A percentile compares a stretch with the other conserved stretches of the same genome.
phyloP scores from a whole-genome alignment of 2,888 invertebrate species.

The Lomographa bimaculata region DNA sequence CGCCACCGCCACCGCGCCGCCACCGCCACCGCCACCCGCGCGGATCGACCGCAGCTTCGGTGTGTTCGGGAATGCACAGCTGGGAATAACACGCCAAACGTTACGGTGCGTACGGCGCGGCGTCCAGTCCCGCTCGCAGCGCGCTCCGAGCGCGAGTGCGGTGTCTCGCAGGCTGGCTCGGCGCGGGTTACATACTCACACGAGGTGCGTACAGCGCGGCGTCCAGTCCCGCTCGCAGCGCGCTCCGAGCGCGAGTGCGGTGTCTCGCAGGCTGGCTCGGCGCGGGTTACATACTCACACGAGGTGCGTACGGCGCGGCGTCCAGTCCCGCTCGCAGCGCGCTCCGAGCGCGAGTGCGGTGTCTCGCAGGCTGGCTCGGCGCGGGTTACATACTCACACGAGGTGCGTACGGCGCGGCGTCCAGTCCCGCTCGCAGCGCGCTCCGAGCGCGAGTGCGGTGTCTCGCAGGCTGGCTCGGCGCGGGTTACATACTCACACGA shows the following conservation, averaged over 20 bases:
- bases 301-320: constrained; percentile 91
- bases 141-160: constrained; percentile 91
- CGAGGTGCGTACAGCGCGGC: constrained; percentile 90
- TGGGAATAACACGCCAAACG: constrained; percentile 60
- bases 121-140: too few relatives aligned
- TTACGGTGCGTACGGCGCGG: constrained; percentile 90
- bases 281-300: constrained; percentile 85
- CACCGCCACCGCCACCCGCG: constrained; percentile 75
- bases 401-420: constrained; percentile 86
- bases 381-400: constrained; percentile 91
- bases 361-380: constrained; percentile 85
- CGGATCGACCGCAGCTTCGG: constrained; percentile 92
- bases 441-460: too few relatives aligned
- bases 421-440: too few relatives aligned
- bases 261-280: constrained; percentile 86
- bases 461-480: constrained; percentile 85
- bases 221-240: too few relatives aligned
- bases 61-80: constrained; percentile 95
- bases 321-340: too few relatives aligned
- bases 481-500: constrained; percentile 93
- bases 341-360: too few relatives aligned
- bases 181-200: constrained; percentile 89
- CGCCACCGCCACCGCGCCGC: constrained; percentile 86
- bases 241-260: constrained; percentile 88
- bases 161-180: constrained; percentile 85